Conservation (phyloP, 1,140 invertebrate genomes). For the Diorhabda elongata region DNA sequence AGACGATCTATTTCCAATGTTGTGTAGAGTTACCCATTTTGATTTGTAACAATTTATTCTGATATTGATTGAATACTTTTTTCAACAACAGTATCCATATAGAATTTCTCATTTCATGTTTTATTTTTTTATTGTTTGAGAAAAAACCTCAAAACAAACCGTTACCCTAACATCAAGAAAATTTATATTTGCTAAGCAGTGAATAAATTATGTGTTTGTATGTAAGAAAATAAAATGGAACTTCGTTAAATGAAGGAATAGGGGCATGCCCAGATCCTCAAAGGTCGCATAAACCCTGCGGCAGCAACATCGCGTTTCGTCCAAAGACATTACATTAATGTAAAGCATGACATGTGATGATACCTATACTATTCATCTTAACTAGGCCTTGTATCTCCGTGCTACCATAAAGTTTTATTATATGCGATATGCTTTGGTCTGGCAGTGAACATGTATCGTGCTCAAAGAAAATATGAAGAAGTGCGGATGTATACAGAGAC, state of each 20-base stretch:
- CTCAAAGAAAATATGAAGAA: background rate
- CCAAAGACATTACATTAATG: slow-evolving; percentile 30
- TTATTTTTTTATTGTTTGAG: too few relatives aligned
- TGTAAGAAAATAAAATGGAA: slow-evolving; percentile 18
- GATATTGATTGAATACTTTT: too few relatives aligned
- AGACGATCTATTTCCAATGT: too few relatives aligned
- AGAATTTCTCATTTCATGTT: too few relatives aligned
- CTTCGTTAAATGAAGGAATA: slow-evolving; percentile 15
- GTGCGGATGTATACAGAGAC: background rate
- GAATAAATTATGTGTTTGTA: slow-evolving; percentile 9
- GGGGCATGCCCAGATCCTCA: background rate
- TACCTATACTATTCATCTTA: slow-evolving; percentile 28
- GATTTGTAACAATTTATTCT: too few relatives aligned
- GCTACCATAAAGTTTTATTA: slow-evolving; percentile 32
- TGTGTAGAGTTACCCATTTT: too few relatives aligned
- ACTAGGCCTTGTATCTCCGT: slow-evolving; percentile 28
- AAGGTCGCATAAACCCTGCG: slow-evolving; percentile 9
- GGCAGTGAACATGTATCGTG: slow-evolving; percentile 4
- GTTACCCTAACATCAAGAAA: background rate
- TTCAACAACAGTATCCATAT: too few relatives aligned
- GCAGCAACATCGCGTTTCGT: slow-evolving; percentile 18
- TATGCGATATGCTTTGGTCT: slow-evolving; percentile 11
- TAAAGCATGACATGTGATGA: slow-evolving; percentile 32
- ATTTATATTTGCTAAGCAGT: background rate
- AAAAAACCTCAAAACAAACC: background rate